These are phyloP conservation scores for Troides oblongomaculatus DNA, from an alignment of 2,888 invertebrate species.

Conservation along the genomic window DNA sequence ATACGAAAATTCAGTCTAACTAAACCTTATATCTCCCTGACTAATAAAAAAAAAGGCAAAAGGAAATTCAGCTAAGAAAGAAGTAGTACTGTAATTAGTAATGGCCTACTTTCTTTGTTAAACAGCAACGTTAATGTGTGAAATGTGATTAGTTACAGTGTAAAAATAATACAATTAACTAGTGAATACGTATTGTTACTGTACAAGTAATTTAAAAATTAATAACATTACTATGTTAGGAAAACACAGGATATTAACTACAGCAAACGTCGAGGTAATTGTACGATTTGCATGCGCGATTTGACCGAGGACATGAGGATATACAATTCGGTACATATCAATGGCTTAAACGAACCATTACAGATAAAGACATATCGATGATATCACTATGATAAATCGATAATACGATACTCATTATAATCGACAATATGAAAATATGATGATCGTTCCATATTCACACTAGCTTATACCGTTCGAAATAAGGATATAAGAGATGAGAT, in stretches of 20 bases:
- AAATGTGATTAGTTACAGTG: constrained; percentile 8
- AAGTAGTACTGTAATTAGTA: not conserved
- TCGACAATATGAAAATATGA: not conserved
- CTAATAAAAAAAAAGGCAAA: not conserved
- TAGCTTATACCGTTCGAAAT: too few species aligned
- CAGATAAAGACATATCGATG: not conserved
- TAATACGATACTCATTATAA: not conserved
- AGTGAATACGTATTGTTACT: constrained; percentile 9
- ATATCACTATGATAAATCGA: not conserved
- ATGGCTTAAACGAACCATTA: not conserved
- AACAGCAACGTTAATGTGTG: constrained; percentile 2
- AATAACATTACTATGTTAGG: constrained; percentile 9
- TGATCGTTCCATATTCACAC: too few species aligned
- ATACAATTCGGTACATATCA: constrained; percentile 1
- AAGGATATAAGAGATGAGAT: too few species aligned
- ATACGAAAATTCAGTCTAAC: too few species aligned
- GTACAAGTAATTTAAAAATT: not conserved
- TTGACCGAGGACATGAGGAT: constrained; percentile 14
- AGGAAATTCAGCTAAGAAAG: not conserved
- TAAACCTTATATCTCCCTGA: too few species aligned
- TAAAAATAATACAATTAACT: constrained; percentile 7
- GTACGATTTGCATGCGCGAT: constrained; percentile 23
- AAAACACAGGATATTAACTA: constrained; percentile 9
- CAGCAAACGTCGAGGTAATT: constrained; percentile 17
- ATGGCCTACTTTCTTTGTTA: not conserved